Evolutionary conservation across 1,140 invertebrate genomes (phyloP).

Genomic region (Subanguina moxae): DNA sequence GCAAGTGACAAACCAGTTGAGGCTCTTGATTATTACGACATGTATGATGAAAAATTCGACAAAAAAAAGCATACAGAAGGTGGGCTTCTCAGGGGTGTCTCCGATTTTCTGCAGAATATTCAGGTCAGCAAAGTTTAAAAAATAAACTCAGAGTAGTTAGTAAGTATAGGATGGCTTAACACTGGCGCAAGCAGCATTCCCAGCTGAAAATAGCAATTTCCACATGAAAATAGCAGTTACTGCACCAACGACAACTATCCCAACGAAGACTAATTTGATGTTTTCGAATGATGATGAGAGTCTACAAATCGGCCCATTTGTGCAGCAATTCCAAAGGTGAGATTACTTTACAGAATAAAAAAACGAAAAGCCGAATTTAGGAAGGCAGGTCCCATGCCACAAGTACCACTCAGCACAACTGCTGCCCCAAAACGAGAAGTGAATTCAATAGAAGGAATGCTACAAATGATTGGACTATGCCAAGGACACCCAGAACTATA

Average conservation of each 20-base stretch:
- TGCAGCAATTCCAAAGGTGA: conserved; percentile 40
- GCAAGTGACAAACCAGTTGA: conserved; percentile 17
- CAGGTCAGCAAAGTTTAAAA: conserved; percentile 20
- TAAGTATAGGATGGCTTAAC: conserved; percentile 39
- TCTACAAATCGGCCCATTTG: conserved; percentile 42
- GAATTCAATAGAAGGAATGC: conserved; percentile 45
- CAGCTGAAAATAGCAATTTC: conserved; percentile 27
- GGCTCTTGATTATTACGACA: conserved; percentile 46
- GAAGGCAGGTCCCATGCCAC: conserved; percentile 29
- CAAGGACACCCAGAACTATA: conserved; percentile 40
- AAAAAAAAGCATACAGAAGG: conserved; percentile 44
- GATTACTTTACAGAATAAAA: conserved; percentile 8
- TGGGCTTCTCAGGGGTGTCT: conserved; percentile 30
- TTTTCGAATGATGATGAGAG: conserved; percentile 41
- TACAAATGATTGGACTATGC: conserved; percentile 48
- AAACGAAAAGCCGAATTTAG: conserved; percentile 5
- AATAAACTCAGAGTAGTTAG: conserved; percentile 1
- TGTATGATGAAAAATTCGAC: conserved; percentile 52
- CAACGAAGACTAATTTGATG: conserved; percentile 17
- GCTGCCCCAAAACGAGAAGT: conserved; percentile 21
- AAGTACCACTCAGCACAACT: conserved; percentile 11
- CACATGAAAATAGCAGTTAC: conserved; percentile 31
- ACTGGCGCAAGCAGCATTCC: conserved; percentile 44
- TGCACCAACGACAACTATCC: conserved; percentile 21
- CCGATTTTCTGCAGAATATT: conserved; percentile 43